Conservation (phyloP, 2,797 vertebrate species). For the Todus mexicanus region DNA sequence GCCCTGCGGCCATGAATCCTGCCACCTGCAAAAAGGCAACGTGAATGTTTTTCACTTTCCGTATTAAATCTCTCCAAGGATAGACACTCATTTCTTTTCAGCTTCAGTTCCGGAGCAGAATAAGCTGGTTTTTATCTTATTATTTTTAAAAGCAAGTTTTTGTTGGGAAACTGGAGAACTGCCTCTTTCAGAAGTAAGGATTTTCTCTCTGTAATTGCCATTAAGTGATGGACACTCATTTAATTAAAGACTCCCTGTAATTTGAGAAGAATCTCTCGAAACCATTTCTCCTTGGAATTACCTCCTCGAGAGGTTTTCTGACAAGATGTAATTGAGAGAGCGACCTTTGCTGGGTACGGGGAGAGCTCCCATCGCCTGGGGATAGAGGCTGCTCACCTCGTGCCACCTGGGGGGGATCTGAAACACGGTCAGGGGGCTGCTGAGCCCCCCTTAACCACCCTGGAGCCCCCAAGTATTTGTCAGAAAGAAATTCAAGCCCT, state of each 20-base stretch:
- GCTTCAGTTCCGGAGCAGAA: background rate
- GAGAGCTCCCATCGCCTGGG: background rate
- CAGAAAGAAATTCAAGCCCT: background rate
- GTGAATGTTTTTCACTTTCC: background rate
- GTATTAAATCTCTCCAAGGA: background rate
- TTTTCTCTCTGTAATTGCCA: background rate
- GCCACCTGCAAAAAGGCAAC: rapidly evolving
- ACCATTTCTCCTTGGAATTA: background rate
- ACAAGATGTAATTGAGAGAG: background rate
- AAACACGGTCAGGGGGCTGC: rapidly evolving
- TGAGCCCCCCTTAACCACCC: background rate
- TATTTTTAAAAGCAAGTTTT: background rate
- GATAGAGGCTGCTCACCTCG: background rate
- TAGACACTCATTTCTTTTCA: background rate
- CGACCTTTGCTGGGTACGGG: rapidly evolving
- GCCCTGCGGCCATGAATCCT: rapidly evolving
- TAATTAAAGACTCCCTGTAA: background rate
- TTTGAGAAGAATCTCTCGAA: background rate
- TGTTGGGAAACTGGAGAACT: background rate
- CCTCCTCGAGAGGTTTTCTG: background rate
- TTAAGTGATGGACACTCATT: background rate
- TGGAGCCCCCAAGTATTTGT: background rate
- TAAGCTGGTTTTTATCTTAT: background rate
- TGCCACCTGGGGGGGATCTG: too few species aligned
- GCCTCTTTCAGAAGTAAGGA: background rate